These are phyloP conservation scores for Salpingus planirostris DNA, from an alignment of 2,888 invertebrate genomes.

Conservation along the genomic window DNA sequence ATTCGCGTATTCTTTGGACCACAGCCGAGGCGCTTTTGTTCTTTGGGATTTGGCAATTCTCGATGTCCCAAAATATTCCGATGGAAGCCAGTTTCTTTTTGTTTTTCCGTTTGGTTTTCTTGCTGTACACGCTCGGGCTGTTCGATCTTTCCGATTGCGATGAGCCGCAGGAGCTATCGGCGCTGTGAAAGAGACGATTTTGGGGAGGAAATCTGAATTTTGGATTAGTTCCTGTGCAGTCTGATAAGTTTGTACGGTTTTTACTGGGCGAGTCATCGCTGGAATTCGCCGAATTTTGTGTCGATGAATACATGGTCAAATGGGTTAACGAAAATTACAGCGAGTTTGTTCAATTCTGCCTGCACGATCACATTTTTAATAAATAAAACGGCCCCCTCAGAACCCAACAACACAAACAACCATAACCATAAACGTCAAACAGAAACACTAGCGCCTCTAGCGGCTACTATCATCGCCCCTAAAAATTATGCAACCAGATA, in stretches of 20 bases:
- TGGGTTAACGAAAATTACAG: no score
- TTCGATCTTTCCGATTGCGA: slow-evolving; percentile 31
- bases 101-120: no score
- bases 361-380: no score
- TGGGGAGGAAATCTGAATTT: slow-evolving; percentile 25
- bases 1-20: slow-evolving; percentile 65
- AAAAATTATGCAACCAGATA: no score
- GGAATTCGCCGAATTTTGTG: slow-evolving; percentile 19
- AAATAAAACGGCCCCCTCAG: no score
- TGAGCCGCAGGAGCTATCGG: slow-evolving; percentile 28
- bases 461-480: no score
- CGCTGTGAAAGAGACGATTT: slow-evolving; percentile 26
- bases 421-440: no score
- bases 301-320: no score
- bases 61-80: slow-evolving; percentile 90
- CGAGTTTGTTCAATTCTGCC: no score
- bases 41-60: slow-evolving; percentile 80
- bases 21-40: slow-evolving; percentile 72
- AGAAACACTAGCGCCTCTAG: no score
- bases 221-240: slow-evolving; percentile 18
- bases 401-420: no score
- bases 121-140: slow-evolving; percentile 13
- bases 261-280: slow-evolving; percentile 17
- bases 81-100: slow-evolving; percentile 51
- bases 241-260: slow-evolving; percentile 20